Evolutionary conservation across 2,888 invertebrate species (phyloP).

Genomic region (Drosophila affinis): DNA sequence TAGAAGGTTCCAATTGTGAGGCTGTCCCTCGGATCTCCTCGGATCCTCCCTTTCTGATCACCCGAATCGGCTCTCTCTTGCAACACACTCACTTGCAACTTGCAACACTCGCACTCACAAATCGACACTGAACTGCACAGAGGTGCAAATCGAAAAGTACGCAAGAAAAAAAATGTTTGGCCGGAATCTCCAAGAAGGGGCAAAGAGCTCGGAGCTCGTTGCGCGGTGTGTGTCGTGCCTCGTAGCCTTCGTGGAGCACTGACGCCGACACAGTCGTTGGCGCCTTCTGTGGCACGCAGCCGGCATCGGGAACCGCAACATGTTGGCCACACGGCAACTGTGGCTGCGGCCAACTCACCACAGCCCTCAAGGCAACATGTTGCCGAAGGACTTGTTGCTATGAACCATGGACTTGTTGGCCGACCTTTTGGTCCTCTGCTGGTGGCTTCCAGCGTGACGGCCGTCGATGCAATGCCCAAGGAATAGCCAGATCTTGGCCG

Average conservation of each 20-base stretch:
- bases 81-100: constrained; percentile 20
- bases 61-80: constrained; percentile 8
- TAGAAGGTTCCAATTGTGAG: constrained; percentile 58
- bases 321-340: constrained; percentile 14
- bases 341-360: constrained; percentile 26
- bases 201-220: constrained; percentile 11
- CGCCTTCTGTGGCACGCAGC: constrained; percentile 35
- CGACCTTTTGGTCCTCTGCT: too few relatives aligned
- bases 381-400: constrained; percentile 59
- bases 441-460: too few relatives aligned
- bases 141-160: background rate
- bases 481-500: too few relatives aligned
- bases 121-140: constrained; percentile 31
- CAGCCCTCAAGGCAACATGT: constrained; percentile 51
- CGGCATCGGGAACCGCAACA: constrained; percentile 16
- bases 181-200: background rate
- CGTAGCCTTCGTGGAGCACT: constrained; percentile 62
- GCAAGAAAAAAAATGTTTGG: constrained; percentile 6
- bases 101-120: constrained; percentile 29
- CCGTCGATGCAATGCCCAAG: too few relatives aligned
- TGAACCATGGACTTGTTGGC: constrained; percentile 50
- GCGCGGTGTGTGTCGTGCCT: constrained; percentile 64
- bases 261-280: constrained; percentile 29
- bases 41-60: background rate
- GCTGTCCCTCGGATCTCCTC: constrained; percentile 48